Base-by-base conservation (phyloP, 2,888 invertebrate species). In the Malthinus seriepunctatus region DNA sequence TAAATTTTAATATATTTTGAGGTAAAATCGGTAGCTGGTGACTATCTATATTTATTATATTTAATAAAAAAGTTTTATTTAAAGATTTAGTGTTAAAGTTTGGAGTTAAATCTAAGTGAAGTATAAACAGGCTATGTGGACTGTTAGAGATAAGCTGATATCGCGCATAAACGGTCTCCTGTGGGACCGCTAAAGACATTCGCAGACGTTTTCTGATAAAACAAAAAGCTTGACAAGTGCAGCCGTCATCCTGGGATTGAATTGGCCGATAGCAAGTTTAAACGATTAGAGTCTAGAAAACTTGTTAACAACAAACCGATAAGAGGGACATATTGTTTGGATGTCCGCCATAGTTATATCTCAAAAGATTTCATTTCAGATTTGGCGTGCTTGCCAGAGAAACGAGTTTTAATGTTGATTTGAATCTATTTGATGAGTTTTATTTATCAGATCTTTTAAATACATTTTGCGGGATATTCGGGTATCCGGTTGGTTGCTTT, bases 351-450 rank as follows among this genome's bases (percentile, higher is more conserved):
- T 74, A 74, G 72, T 72, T n/a, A 70, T 73, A 76, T 74, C 73
- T 67, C 67, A 67, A 68, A 23, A 67, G 71, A 71, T 77, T 73
- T 74, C 78, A 78, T 78, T 78, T 78, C 73, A 78, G 78, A 78
- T 78, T 71, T 75, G 76, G 73, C 74, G 53, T 64, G 63, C 60
- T 57, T 51, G 62, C 61, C 66, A 67, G 63, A 59, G 58, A 59
- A 23, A 67, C 67, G 70, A 75, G 73, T 76, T 77, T 76, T 77
- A 78, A 77, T 77, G 78, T 76, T 77, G 78, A 78, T 78, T 76
- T 74, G 74, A 75, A 78, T 78, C 78, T 78, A 73, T 75, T 76
- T 78, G 78, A 77, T 77, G 77, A 78, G 77, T 74, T 76, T 76
- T 75, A 74, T 75, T 75, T 77, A 77, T 77, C 76, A 70, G 77